phyloP scores from a whole-genome alignment of 2,888 invertebrate species.

The Ochropleura leucogaster region DNA sequence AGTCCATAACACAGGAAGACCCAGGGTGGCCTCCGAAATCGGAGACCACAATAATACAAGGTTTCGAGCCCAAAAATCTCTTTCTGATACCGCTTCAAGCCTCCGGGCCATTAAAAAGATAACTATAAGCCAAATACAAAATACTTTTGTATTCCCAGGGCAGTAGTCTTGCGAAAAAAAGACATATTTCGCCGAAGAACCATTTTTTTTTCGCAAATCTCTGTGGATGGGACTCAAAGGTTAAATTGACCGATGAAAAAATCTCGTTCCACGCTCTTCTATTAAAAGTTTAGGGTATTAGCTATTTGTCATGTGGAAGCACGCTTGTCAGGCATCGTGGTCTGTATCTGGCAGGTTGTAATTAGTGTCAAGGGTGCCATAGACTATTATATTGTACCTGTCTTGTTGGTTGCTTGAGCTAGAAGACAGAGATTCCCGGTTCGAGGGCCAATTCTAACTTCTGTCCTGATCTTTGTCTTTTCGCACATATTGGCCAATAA shows the following conservation, averaged over 20 bases:
- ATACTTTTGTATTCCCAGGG: constrained; percentile 50
- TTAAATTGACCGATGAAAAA: constrained; percentile 55
- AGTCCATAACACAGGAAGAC: constrained; percentile 21
- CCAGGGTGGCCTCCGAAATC: constrained; percentile 49
- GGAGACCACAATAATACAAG: constrained; percentile 49
- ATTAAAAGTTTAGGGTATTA: constrained; percentile 8
- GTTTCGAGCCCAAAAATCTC: constrained; percentile 42
- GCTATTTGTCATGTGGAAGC: constrained; percentile 45
- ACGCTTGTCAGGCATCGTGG: constrained; percentile 24
- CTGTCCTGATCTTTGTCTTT: background rate
- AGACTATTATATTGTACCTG: background rate
- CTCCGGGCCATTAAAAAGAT: constrained; percentile 51
- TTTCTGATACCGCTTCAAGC: constrained; percentile 57
- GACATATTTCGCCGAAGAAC: constrained; percentile 45
- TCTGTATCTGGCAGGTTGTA: constrained; percentile 11
- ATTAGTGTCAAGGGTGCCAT: constrained; percentile 26
- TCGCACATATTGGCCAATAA: no score
- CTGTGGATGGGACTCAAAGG: constrained; percentile 30
- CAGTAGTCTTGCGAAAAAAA: constrained; percentile 42
- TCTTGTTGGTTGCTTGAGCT: no score
- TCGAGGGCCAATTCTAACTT: background rate
- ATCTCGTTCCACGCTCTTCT: constrained; percentile 28
- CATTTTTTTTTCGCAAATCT: constrained; percentile 45
- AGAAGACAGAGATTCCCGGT: background rate
- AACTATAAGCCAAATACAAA: constrained; percentile 55